Evolutionary conservation across 2,113 vertebrate genomes (phyloP).

Genomic region (Zosterops japonicus): DNA sequence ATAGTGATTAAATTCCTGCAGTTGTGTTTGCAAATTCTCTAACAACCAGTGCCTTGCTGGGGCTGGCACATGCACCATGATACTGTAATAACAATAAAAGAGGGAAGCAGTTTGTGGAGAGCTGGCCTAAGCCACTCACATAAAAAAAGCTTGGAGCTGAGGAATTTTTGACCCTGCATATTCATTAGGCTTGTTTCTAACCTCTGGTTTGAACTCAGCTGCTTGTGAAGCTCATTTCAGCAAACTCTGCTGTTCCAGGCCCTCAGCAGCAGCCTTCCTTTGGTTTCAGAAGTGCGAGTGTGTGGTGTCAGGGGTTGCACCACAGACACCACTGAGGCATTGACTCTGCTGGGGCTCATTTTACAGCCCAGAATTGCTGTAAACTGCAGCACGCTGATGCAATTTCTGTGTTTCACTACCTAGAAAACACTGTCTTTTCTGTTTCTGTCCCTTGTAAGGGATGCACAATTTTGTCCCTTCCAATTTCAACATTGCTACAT

Average conservation of each 20-base stretch:
- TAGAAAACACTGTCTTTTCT: not conserved
- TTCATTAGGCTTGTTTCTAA: not conserved
- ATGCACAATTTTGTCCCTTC: not conserved
- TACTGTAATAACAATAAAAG: not conserved
- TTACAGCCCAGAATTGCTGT: not conserved
- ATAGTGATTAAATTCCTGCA: not conserved
- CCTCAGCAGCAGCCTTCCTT: not conserved
- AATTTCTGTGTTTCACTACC: not conserved
- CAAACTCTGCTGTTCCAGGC: not conserved
- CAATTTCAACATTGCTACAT: not conserved
- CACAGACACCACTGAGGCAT: fast-evolving
- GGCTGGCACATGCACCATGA: fast-evolving
- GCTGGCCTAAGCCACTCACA: not conserved
- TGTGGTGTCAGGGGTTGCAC: not conserved
- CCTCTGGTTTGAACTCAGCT: not conserved
- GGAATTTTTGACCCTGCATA: not conserved
- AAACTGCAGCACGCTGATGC: not conserved
- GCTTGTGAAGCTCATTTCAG: not conserved
- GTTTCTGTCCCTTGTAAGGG: not conserved
- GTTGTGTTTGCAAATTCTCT: not conserved
- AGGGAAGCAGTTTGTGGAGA: not conserved
- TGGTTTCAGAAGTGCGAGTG: not conserved
- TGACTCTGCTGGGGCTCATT: fast-evolving
- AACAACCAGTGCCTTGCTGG: not conserved
- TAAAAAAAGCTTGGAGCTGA: not conserved